Conservation (phyloP, 2,113 vertebrate genomes). For the Pituophis catenifer region DNA sequence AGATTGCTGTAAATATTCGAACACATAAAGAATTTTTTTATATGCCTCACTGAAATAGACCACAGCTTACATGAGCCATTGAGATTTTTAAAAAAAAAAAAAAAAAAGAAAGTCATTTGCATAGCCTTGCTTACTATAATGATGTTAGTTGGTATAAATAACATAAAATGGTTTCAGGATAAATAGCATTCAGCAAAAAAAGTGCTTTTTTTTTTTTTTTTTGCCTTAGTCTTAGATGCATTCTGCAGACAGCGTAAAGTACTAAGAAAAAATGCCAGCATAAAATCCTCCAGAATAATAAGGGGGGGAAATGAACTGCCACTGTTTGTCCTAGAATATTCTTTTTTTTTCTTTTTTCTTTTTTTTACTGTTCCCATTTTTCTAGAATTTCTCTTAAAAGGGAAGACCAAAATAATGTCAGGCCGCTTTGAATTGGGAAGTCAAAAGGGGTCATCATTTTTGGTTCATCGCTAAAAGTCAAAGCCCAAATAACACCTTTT, state of each 20-base stretch:
- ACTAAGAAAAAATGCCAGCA: neutral
- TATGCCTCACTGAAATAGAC: neutral
- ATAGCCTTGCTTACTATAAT: neutral
- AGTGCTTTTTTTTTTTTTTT: neutral
- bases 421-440: neutral
- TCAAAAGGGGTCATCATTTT: neutral
- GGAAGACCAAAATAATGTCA: neutral
- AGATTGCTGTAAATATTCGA: neutral
- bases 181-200: constrained; percentile 19
- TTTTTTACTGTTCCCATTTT: neutral
- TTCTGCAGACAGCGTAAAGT: constrained; percentile 7
- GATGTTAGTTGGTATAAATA: neutral
- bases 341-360: neutral
- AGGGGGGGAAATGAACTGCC: neutral
- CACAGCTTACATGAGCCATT: neutral
- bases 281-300: neutral
- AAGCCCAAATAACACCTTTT: neutral
- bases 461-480: neutral
- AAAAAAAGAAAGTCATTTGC: neutral
- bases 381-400: neutral
- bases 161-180: constrained; percentile 15
- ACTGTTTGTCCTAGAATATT: neutral
- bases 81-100: neutral
- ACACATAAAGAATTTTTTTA: neutral
- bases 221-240: neutral